phyloP scores from a whole-genome alignment of 2,113 vertebrate genomes.

The Psilopogon haemacephalus region DNA sequence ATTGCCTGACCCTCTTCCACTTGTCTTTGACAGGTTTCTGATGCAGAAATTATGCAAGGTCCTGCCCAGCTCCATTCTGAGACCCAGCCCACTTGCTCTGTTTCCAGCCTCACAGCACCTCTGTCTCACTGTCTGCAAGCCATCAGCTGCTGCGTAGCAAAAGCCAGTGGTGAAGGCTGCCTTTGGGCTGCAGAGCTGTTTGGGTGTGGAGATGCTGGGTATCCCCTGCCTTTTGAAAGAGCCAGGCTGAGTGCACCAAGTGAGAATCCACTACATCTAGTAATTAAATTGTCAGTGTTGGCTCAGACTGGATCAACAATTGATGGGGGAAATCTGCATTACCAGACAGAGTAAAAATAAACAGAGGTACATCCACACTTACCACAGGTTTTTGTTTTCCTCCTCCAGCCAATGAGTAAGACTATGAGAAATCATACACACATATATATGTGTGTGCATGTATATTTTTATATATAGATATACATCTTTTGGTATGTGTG shows the following conservation, averaged over 20 bases:
- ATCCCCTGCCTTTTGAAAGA: neutral
- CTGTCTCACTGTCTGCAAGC: neutral
- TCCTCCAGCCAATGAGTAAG: conserved; percentile 10
- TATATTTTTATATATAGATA: neutral
- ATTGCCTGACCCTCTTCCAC: neutral
- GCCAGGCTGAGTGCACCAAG: neutral
- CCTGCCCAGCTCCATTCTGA: neutral
- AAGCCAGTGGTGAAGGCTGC: rapidly evolving
- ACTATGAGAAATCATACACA: neutral
- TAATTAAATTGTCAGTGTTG: neutral
- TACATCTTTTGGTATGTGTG: neutral
- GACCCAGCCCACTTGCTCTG: neutral
- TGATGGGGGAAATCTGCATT: neutral
- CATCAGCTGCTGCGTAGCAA: rapidly evolving
- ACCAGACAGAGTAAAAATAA: conserved; percentile 53
- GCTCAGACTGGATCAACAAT: neutral
- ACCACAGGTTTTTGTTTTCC: neutral
- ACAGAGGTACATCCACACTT: neutral
- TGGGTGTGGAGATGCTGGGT: rapidly evolving
- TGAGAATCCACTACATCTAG: neutral
- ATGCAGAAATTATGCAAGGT: neutral
- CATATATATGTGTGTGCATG: neutral
- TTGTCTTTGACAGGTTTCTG: neutral
- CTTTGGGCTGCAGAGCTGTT: neutral
- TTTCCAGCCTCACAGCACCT: neutral